Percentiles rank a stretch among this genome's conserved stretches.
These are phyloP conservation scores for Lasioglossum calceatum DNA, from an alignment of 2,888 invertebrate species.

Conservation along the genomic window DNA sequence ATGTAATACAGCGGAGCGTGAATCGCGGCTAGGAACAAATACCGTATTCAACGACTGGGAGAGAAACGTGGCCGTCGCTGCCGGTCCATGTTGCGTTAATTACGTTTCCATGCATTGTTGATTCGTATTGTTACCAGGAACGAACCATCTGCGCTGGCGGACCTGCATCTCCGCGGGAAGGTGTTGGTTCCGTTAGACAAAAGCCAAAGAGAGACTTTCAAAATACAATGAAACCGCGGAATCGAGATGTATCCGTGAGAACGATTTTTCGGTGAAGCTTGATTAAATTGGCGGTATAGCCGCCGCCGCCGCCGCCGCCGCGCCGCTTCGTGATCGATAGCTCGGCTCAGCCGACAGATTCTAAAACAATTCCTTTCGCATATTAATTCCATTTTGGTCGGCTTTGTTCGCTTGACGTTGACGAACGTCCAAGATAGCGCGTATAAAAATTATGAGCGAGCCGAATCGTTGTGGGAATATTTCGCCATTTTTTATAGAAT, in stretches of 20 bases:
- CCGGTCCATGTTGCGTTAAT: slow-evolving; percentile 1
- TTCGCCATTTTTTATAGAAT: not conserved
- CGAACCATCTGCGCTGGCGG: not conserved
- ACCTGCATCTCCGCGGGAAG: not conserved
- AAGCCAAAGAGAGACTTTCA: too few species aligned
- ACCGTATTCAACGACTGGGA: not conserved
- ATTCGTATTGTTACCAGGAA: not conserved
- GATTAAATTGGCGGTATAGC: slow-evolving; percentile 13
- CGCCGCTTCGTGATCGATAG: slow-evolving; percentile 14
- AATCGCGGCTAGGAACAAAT: not conserved
- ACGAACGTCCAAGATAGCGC: not conserved
- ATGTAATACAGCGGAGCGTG: not conserved
- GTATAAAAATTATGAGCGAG: not conserved
- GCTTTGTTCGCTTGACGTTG: slow-evolving; percentile 6
- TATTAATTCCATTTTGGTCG: slow-evolving; percentile 4
- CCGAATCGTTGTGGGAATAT: not conserved
- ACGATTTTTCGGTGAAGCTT: not conserved
- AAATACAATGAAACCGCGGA: not conserved
- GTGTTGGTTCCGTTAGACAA: too few species aligned
- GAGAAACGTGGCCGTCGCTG: not conserved
- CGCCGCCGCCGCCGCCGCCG: too few species aligned
- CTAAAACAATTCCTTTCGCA: slow-evolving; percentile 3
- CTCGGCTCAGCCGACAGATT: not conserved
- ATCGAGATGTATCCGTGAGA: not conserved
- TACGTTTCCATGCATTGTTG: slow-evolving; percentile 1